Percentiles rank a stretch among this genome's conserved stretches.
Evolutionary conservation across 1,140 invertebrate species (phyloP).

Genomic region (Tetragnatha versicolor): DNA sequence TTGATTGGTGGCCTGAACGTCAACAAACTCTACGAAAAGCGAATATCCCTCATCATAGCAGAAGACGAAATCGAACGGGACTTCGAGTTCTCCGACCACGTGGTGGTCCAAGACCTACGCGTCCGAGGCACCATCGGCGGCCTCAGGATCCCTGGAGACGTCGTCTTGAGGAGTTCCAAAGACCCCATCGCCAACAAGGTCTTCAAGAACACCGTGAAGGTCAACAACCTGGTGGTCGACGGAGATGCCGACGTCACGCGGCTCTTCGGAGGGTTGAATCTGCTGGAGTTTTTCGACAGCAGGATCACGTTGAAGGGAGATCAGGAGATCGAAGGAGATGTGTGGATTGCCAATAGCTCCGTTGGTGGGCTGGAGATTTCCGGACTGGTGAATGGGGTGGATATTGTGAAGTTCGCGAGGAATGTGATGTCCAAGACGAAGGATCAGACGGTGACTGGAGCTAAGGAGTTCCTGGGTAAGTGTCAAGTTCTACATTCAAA

Average conservation of each 20-base stretch:
- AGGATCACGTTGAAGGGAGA: neutral
- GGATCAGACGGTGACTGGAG: constrained; percentile 2
- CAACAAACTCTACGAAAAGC: neutral
- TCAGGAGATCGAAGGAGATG: constrained; percentile 16
- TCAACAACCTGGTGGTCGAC: constrained; percentile 19
- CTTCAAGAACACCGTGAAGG: neutral
- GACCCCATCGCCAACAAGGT: constrained; percentile 8
- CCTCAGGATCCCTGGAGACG: constrained; percentile 12
- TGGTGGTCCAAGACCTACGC: constrained; percentile 18
- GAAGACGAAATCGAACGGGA: neutral
- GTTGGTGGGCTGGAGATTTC: neutral
- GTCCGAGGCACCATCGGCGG: constrained; percentile 25
- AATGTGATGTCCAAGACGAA: constrained; percentile 52
- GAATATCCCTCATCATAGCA: neutral
- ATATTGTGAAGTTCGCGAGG: constrained; percentile 33
- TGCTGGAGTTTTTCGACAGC: neutral
- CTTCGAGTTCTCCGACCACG: constrained; percentile 23
- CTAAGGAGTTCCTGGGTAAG: constrained; percentile 30
- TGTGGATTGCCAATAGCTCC: constrained; percentile 7
- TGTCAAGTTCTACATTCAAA: too few species aligned
- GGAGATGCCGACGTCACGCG: neutral
- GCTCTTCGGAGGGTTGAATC: neutral
- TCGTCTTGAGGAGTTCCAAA: constrained; percentile 4
- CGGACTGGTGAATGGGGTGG: constrained; percentile 20
- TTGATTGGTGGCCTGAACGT: constrained; percentile 23